Conservation (phyloP, 2,113 vertebrate species). For the Rattus norvegicus region DNA sequence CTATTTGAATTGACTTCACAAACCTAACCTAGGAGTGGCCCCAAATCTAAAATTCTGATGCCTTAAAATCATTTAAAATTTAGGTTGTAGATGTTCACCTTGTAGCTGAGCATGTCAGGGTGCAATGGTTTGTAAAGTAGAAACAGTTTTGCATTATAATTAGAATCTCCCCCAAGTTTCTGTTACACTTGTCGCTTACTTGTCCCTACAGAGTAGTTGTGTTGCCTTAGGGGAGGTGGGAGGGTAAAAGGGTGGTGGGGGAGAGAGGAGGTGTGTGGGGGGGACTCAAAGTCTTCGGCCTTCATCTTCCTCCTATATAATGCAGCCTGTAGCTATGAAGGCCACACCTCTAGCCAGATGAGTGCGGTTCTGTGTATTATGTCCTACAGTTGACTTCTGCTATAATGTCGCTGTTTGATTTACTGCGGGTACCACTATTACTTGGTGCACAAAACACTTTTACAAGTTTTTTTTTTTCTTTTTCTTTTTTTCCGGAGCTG, state of each 20-base stretch:
- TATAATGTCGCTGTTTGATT: not conserved
- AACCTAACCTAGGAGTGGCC: not conserved
- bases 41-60: not conserved
- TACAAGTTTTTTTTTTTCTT: no score
- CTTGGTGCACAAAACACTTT: not conserved
- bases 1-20: not conserved
- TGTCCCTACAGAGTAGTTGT: not conserved
- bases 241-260: no score
- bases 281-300: not conserved
- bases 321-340: not conserved
- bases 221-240: not conserved
- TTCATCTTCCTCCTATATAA: not conserved
- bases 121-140: not conserved
- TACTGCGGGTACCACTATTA: not conserved
- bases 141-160: not conserved
- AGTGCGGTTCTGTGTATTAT: not conserved
- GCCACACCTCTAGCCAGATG: not conserved
- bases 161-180: not conserved
- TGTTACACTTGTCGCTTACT: not conserved
- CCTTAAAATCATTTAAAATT: not conserved
- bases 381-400: not conserved
- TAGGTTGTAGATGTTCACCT: not conserved
- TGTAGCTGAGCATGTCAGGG: not conserved
- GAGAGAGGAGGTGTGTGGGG: no score
- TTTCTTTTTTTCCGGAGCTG: no score